A percentile compares a stretch with the other conserved stretches of the same genome.
Conservation (phyloP, 2,113 vertebrate species). For the Baryphthengus martii region DNA sequence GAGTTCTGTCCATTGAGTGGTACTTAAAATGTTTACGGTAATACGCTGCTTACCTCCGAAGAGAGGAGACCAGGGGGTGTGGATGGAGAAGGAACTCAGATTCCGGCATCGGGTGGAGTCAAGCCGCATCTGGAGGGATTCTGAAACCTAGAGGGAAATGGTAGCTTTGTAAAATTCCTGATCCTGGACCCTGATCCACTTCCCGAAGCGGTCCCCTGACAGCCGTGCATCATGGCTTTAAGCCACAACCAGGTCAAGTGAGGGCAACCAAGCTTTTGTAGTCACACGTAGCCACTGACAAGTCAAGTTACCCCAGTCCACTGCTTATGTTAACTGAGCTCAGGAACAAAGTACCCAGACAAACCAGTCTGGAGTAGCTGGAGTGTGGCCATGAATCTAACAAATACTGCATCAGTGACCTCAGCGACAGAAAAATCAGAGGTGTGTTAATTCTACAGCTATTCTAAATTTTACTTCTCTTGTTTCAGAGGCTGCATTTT, state of each 20-base stretch:
- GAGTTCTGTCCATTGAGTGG: neutral
- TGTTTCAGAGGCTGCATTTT: conserved; percentile 68
- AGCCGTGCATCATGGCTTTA: neutral
- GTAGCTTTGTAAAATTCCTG: neutral
- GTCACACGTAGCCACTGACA: neutral
- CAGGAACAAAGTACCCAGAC: neutral
- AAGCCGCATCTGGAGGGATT: neutral
- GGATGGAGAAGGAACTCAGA: neutral
- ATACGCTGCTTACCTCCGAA: neutral
- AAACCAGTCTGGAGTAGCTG: neutral
- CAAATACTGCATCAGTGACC: neutral
- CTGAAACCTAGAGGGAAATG: neutral
- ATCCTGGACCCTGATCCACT: neutral
- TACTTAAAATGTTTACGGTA: neutral
- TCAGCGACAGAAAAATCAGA: neutral
- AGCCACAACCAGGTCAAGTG: neutral
- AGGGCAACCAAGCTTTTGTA: neutral
- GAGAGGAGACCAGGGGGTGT: neutral
- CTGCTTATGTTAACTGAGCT: neutral
- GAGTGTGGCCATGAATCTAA: neutral
- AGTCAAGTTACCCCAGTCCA: neutral
- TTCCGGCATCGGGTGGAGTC: neutral
- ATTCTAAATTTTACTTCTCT: neutral
- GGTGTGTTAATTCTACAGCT: neutral
- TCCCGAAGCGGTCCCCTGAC: neutral